These are phyloP conservation scores for Synanceia verrucosa DNA, from an alignment of 2,797 vertebrate genomes.

Conservation along the genomic window DNA sequence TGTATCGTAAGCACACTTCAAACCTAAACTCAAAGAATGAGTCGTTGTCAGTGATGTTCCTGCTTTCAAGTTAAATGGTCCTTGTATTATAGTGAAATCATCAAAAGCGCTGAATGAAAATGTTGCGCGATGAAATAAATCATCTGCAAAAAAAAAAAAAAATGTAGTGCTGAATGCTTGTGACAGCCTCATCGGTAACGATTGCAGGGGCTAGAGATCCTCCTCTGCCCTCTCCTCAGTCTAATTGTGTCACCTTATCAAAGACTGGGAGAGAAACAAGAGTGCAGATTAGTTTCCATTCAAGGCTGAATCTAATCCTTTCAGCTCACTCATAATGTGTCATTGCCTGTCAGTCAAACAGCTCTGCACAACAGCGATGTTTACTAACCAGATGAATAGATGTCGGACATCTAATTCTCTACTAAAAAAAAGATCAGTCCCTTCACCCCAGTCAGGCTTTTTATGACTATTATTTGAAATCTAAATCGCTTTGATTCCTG, in stretches of 20 bases:
- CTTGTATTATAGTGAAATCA: slow-evolving; percentile 7
- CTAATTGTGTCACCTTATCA: slow-evolving; percentile 75
- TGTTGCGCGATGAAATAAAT: slow-evolving; percentile 22
- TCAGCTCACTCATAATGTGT: slow-evolving; percentile 58
- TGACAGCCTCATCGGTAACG: slow-evolving; percentile 43
- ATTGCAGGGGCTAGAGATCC: slow-evolving; percentile 30
- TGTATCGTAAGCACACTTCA: slow-evolving; percentile 3
- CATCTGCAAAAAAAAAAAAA: slow-evolving; percentile 9
- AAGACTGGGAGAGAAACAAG: slow-evolving; percentile 68
- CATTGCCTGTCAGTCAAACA: slow-evolving; percentile 60
- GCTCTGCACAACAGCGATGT: slow-evolving; percentile 52
- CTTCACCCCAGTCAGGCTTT: slow-evolving; percentile 23
- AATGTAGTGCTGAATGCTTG: slow-evolving; percentile 13
- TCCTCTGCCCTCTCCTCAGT: slow-evolving; percentile 35
- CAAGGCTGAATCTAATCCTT: slow-evolving; percentile 72
- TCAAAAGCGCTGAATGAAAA: slow-evolving; percentile 12
- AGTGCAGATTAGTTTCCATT: slow-evolving; percentile 75
- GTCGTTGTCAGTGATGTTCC: neutral
- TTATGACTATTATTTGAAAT: slow-evolving; percentile 51
- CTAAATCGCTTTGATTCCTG: slow-evolving; percentile 48
- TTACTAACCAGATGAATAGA: slow-evolving; percentile 65
- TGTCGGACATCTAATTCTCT: slow-evolving; percentile 60
- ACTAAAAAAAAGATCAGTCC: slow-evolving; percentile 34
- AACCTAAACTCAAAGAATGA: neutral
- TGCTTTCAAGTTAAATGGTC: neutral